Percentiles rank a stretch among this genome's conserved stretches.
These are phyloP conservation scores for Sphyrna mokarran DNA, from an alignment of 2,113 vertebrate genomes.

Conservation along the genomic window DNA sequence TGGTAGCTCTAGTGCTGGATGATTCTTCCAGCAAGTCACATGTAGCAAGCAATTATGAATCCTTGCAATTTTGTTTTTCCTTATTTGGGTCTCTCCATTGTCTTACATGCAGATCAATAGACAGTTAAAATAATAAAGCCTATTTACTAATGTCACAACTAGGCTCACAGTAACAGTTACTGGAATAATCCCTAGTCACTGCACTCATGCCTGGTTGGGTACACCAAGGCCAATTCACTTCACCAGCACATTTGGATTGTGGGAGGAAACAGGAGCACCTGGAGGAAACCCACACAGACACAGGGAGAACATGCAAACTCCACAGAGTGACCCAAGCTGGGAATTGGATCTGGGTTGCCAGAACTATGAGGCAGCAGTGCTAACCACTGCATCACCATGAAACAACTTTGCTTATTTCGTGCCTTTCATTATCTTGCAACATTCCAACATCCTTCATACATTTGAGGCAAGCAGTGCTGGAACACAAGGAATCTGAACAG, in stretches of 20 bases:
- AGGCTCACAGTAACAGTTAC: too few species aligned
- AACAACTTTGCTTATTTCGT: not conserved
- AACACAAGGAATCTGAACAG: not conserved
- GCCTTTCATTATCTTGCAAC: not conserved
- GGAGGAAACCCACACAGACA: too few species aligned
- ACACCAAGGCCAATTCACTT: too few species aligned
- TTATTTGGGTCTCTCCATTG: not conserved
- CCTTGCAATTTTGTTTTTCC: not conserved
- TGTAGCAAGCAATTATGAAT: not conserved
- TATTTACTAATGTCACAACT: too few species aligned
- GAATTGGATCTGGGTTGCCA: too few species aligned
- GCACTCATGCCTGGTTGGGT: too few species aligned
- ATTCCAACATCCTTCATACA: not conserved
- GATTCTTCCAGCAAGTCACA: not conserved
- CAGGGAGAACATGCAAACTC: too few species aligned
- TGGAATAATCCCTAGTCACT: too few species aligned
- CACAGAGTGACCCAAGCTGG: too few species aligned
- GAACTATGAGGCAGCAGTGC: too few species aligned
- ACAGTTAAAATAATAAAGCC: not conserved
- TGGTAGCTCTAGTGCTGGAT: not conserved
- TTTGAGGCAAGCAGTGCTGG: not conserved
- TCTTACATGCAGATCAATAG: not conserved
- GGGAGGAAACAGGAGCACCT: too few species aligned
- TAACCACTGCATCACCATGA: not conserved
- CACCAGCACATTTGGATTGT: too few species aligned